Percentiles rank a stretch among this genome's conserved stretches.
phyloP scores from a whole-genome alignment of 2,888 invertebrate genomes.

The Dicroscelio sp. region DNA sequence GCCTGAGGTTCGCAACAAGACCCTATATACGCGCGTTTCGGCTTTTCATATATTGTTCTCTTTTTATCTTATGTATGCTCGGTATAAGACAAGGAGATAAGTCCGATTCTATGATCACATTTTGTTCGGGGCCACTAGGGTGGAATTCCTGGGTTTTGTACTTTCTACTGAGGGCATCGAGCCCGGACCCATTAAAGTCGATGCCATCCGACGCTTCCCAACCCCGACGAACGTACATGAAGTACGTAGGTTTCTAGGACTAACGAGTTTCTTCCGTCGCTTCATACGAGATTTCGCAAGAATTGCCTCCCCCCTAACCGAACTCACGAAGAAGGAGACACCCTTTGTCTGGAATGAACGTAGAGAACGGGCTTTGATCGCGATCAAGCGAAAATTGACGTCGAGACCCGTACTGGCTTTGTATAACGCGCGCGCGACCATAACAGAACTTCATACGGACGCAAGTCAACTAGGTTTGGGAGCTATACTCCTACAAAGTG shows the following conservation, averaged over 20 bases:
- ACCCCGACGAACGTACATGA: not conserved
- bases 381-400: not conserved
- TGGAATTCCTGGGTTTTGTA: not conserved
- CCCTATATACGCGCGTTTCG: no score
- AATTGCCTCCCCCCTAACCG: not conserved
- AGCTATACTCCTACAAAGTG: not conserved
- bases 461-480: not conserved
- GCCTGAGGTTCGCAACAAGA: no score
- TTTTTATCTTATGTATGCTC: no score
- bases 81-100: no score
- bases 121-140: not conserved
- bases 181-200: not conserved
- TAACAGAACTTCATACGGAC: conserved; percentile 41
- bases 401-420: not conserved
- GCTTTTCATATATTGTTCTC: no score
- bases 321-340: not conserved
- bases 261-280: not conserved
- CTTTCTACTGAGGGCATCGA: not conserved
- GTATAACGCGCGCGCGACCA: conserved; percentile 14
- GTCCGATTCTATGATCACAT: no score
- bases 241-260: not conserved
- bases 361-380: not conserved
- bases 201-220: not conserved
- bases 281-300: not conserved
- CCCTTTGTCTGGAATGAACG: not conserved